These are phyloP conservation scores for Tromatobia lineatoria DNA, from an alignment of 2,888 invertebrate species.

Conservation along the genomic window DNA sequence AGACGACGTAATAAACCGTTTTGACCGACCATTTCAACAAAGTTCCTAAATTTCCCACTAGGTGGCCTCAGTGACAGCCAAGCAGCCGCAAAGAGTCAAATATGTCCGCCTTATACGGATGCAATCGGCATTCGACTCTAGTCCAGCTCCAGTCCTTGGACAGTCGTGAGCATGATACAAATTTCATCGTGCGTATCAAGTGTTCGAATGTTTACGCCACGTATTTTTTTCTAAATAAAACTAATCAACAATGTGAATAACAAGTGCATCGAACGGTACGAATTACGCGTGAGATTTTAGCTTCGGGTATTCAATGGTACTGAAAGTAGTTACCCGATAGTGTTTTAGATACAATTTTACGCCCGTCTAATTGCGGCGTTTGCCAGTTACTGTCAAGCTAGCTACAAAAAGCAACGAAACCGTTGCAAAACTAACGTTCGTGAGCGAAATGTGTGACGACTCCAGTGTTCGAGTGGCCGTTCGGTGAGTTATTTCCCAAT, in stretches of 20 bases:
- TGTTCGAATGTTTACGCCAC: constrained; percentile 20
- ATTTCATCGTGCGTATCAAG: constrained; percentile 21
- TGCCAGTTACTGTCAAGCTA: constrained; percentile 32
- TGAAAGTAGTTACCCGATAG: not conserved
- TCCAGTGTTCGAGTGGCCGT: constrained; percentile 84
- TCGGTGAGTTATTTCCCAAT: constrained; percentile 79
- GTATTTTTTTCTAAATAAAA: not conserved
- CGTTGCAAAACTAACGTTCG: constrained; percentile 62
- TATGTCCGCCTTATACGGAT: constrained; percentile 67
- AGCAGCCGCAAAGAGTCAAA: constrained; percentile 47
- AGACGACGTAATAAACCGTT: not conserved
- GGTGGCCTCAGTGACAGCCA: not conserved
- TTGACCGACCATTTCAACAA: not conserved
- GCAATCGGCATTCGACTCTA: constrained; percentile 53
- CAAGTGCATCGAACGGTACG: constrained; percentile 4
- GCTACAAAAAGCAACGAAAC: not conserved
- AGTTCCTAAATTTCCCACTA: not conserved
- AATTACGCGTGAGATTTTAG: constrained; percentile 11
- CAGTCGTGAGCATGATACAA: constrained; percentile 52
- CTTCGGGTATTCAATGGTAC: not conserved
- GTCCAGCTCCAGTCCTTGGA: constrained; percentile 54
- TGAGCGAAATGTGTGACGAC: constrained; percentile 82
- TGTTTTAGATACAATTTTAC: constrained; percentile 25
- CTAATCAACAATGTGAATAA: constrained; percentile 12
- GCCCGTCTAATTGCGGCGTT: constrained; percentile 50